These are phyloP conservation scores for Thamnophis sirtalis DNA, from an alignment of 2,113 vertebrate species.

Conservation along the genomic window DNA sequence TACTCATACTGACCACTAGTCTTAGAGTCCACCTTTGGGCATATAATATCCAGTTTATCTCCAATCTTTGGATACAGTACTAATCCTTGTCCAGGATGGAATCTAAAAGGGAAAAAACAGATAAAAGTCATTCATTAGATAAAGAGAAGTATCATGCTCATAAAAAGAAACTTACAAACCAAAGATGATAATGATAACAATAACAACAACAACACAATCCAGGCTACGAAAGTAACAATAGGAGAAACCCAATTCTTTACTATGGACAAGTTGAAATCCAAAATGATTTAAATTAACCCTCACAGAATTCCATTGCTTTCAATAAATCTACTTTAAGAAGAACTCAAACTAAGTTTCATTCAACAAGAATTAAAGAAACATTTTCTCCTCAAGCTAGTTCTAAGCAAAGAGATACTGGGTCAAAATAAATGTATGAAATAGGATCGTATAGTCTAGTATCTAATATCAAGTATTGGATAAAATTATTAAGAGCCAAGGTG, in stretches of 20 bases:
- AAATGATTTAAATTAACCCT: background rate
- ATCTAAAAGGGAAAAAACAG: slow-evolving; percentile 71
- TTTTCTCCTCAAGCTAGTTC: background rate
- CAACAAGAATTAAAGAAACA: background rate
- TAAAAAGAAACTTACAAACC: fast-evolving
- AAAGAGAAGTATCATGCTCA: background rate
- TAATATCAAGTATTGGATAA: background rate
- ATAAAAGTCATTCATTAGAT: background rate
- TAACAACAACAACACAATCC: background rate
- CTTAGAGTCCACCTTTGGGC: slow-evolving; percentile 93
- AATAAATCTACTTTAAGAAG: background rate
- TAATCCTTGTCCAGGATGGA: slow-evolving; percentile 93
- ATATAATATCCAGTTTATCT: slow-evolving; percentile 99
- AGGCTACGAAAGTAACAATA: background rate
- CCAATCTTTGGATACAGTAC: slow-evolving; percentile 97
- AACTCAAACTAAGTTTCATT: background rate
- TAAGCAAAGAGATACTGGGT: background rate
- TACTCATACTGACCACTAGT: slow-evolving; percentile 88
- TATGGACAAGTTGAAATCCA: background rate
- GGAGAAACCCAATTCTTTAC: background rate
- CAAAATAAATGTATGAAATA: background rate
- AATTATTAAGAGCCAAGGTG: background rate
- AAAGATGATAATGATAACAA: background rate
- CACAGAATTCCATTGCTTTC: background rate
- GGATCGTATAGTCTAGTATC: background rate